Percentiles rank a stretch among this genome's conserved stretches.
Evolutionary conservation across 2,888 invertebrate genomes (phyloP).

Genomic region (Dorcus hopei): DNA sequence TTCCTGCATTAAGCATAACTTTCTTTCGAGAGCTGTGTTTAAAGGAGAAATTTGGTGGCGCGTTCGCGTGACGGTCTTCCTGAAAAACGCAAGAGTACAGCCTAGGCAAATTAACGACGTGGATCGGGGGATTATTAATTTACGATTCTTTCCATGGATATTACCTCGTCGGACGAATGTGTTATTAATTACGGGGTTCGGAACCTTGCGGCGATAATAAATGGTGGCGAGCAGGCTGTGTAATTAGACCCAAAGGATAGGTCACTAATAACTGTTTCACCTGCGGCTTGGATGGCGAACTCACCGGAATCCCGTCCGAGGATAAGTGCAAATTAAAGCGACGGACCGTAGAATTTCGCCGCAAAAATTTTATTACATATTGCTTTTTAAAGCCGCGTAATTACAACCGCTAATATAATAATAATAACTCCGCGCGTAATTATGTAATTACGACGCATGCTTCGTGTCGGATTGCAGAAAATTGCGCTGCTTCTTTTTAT

Average conservation of each 20-base stretch:
- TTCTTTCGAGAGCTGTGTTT: no score
- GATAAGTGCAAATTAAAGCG: constrained; percentile 12
- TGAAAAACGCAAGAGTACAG: no score
- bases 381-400: no score
- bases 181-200: constrained; percentile 38
- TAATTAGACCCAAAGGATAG: constrained; percentile 33
- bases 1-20: no score
- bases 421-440: no score
- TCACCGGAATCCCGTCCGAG: constrained; percentile 6
- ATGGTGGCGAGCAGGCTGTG: constrained; percentile 29
- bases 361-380: background rate
- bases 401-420: no score
- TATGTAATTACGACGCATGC: no score
- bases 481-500: no score
- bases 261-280: constrained; percentile 30
- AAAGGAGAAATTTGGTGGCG: no score
- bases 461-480: no score
- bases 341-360: background rate
- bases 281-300: constrained; percentile 20
- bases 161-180: constrained; percentile 34
- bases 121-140: background rate
- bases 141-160: background rate
- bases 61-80: no score
- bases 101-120: no score
- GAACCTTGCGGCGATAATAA: constrained; percentile 36